A percentile compares a stretch with the other conserved stretches of the same genome.
Evolutionary conservation across 2,888 invertebrate species (phyloP).

Genomic region (Sinotaia quadrata): DNA sequence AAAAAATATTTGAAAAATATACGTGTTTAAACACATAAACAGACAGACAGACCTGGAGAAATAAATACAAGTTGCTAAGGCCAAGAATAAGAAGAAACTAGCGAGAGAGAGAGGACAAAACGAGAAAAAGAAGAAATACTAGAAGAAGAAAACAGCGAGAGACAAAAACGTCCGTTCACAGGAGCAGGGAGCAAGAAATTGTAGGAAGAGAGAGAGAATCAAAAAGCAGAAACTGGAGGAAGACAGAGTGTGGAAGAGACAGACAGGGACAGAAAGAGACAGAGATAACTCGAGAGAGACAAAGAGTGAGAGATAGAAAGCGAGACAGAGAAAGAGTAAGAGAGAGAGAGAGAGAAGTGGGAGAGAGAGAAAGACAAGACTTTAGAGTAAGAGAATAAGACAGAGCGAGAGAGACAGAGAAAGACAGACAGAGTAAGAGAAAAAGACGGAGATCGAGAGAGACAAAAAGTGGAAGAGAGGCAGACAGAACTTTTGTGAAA

Average conservation of each 20-base stretch:
- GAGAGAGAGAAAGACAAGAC: not conserved
- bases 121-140: not conserved
- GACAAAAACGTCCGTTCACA: not conserved
- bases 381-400: not conserved
- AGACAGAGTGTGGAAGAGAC: not conserved
- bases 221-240: not conserved
- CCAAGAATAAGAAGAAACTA: not conserved
- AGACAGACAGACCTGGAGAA: constrained; percentile 10
- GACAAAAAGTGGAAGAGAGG: not conserved
- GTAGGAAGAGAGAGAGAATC: not conserved
- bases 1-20: too few species aligned
- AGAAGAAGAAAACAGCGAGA: not conserved
- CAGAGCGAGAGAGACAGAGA: constrained; percentile 7
- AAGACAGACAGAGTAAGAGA: not conserved
- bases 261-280: not conserved
- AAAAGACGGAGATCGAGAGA: not conserved
- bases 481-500: not conserved
- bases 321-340: not conserved
- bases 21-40: too few species aligned
- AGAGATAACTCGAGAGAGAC: constrained; percentile 1
- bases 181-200: not conserved
- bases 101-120: constrained; percentile 7
- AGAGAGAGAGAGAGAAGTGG: not conserved
- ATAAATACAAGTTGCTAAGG: constrained; percentile 1
- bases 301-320: constrained; percentile 20